These are phyloP conservation scores for Cyrtorhinus lividipennis DNA, from an alignment of 1,140 invertebrate genomes.

Conservation along the genomic window DNA sequence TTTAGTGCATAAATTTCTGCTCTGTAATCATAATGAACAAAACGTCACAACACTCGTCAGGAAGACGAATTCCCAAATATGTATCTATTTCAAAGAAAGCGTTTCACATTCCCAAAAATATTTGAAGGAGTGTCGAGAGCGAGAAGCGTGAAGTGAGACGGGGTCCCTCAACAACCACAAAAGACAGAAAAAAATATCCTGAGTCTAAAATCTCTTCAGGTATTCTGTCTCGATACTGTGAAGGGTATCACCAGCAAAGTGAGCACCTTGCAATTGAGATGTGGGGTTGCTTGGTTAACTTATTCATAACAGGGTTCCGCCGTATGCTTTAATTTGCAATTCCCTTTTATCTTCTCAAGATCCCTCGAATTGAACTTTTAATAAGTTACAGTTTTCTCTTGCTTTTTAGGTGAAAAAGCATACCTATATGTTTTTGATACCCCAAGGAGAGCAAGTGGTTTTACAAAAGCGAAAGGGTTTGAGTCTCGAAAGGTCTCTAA, in stretches of 20 bases:
- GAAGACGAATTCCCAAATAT: no score
- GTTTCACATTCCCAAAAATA: neutral
- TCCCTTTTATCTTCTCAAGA: slow-evolving; percentile 16
- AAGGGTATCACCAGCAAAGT: slow-evolving; percentile 8
- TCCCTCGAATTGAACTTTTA: slow-evolving; percentile 16
- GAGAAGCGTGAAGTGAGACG: neutral
- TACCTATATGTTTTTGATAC: neutral
- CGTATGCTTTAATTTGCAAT: slow-evolving; percentile 13
- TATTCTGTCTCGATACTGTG: slow-evolving; percentile 11
- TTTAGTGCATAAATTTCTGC: no score
- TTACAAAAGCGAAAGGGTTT: no score
- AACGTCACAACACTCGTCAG: no score
- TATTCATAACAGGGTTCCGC: slow-evolving; percentile 14
- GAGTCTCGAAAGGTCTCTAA: no score
- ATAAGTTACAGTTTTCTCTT: slow-evolving; percentile 14
- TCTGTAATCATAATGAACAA: no score
- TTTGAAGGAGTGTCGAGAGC: neutral
- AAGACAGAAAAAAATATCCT: neutral
- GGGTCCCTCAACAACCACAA: neutral
- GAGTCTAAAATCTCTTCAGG: slow-evolving; percentile 3
- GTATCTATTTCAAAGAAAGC: no score
- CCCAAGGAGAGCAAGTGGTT: no score
- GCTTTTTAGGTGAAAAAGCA: neutral
- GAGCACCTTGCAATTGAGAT: slow-evolving; percentile 13
- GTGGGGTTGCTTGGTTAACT: slow-evolving; percentile 13